Base-by-base conservation (phyloP, 2,797 vertebrate genomes). In the Sebastes nivosus region DNA sequence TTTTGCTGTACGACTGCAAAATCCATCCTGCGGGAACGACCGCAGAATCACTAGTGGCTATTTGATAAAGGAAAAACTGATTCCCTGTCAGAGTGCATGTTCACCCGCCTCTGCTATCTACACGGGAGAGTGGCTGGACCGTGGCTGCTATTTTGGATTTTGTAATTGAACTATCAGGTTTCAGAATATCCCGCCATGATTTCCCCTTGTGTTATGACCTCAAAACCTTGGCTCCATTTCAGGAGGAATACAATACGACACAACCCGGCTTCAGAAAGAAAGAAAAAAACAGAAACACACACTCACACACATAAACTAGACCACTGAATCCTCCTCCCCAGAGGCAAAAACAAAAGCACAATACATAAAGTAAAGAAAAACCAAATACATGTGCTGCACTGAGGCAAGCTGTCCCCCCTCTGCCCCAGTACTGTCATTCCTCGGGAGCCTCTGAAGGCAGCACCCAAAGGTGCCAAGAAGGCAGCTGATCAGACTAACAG, bases 101-200 rank as follows among this genome's bases (percentile, higher is more conserved):
- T 75, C 58, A 66, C 38, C 16, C 20, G 29, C 9, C 73, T 64
- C 73, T 64, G 46, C 7, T 76, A 54, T 80, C 72, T 63, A 78
- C 72, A 72, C 73, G 22, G 16, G 20, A 65, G 73, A 54, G 74
- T 60, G 4, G 18, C 81, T 76, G 58, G 68, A 72, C 80, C 34
- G 80, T 67, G 67, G 63, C 75, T 30, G 65, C 72, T 72, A 84
- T 80, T 88, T 88, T 72, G 22, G 71, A 87, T 86, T 71, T 42
- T 32, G 22, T 77, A 66, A 82, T 74, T 85, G 79, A 87, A 85
- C 84, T 81, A 80, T 90, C 74, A 72, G 75, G 66, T 89, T 85
- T 82, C 86, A 82, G 79, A 83, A 61, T 27, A 72, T 50, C 64
- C 75, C 6, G 24, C 74, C 30, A 73, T 80, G 67, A 42, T 83